Base-by-base conservation (phyloP, 2,888 invertebrate genomes). In the Scrobipalpa atriplicella region DNA sequence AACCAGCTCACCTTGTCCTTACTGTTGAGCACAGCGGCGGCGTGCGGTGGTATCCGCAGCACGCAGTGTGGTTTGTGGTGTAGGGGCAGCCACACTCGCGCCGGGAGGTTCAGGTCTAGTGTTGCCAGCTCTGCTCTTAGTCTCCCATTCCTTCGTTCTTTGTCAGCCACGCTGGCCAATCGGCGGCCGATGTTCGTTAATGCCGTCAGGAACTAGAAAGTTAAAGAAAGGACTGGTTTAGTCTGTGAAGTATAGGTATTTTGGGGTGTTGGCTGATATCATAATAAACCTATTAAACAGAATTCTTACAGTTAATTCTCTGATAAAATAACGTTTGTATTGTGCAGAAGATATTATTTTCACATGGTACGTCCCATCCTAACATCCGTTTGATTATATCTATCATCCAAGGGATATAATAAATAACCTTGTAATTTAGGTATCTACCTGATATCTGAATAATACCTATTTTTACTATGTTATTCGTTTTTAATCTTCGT, bases 21-120 rank as follows among this genome's bases (percentile, higher is more conserved):
- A 75, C 99, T 99, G 90, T 99, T 99, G 72, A 99, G 95, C 66
- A 99, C 99, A 64, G 99, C 99, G 70, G 99, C 98, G 72, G 98
- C 98, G 81, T 98, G 98, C 68, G 98, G 98, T 56, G 99, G 99
- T 90, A 99, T 98, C 87, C 99, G 94, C 62, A 99, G 96, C 77
- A 99, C 96, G 83, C 98, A 97, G 92, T 99, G 99, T 64, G 97
- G 96, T 75, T 95, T 94, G 74, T 96, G 96, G 86, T 98, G 96
- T 61, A 99, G 94, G 13, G 99, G 99, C 76, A 99, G 94, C 99
- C 99, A 99, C 69, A 99, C 99, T 68, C 99, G 94, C 11, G 99
- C 99, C 13, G 99, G 99, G 69, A 99, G 94, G 93, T 99, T 99
- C 74, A 99, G 94, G 92, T 99, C 99, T 68, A 99, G 93, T 75